These are phyloP conservation scores for Meandrusa payeni DNA, from an alignment of 2,888 invertebrate species.

Conservation along the genomic window DNA sequence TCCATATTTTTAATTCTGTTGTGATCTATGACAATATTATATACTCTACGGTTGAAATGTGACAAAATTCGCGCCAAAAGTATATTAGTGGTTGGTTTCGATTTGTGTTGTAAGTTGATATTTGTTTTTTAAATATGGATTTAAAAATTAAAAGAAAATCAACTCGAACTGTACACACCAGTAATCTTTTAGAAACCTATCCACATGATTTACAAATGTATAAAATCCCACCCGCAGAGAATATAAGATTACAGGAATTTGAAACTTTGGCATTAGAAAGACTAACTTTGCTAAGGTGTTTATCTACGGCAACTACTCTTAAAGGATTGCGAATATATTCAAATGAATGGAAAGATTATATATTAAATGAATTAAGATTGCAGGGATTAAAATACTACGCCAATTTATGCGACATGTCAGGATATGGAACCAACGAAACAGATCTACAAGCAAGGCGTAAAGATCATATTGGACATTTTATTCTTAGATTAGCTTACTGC, in stretches of 20 bases:
- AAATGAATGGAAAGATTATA: constrained; percentile 84
- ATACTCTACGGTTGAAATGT: no score
- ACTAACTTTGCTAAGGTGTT: constrained; percentile 87
- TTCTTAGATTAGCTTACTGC: constrained; percentile 94
- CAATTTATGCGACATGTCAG: constrained; percentile 80
- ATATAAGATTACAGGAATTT: constrained; percentile 90
- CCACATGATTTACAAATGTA: constrained; percentile 91
- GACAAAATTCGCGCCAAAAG: constrained; percentile 19
- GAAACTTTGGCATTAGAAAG: constrained; percentile 93
- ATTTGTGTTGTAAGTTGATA: no score
- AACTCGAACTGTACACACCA: constrained; percentile 48
- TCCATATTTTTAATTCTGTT: no score
- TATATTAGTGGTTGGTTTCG: no score
- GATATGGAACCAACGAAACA: constrained; percentile 76
- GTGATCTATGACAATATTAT: no score
- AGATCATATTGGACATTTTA: constrained; percentile 96
- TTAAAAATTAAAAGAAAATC: constrained; percentile 69
- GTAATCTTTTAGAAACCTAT: constrained; percentile 80
- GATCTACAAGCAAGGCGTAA: constrained; percentile 85
- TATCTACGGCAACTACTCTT: constrained; percentile 86
- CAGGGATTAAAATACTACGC: constrained; percentile 85
- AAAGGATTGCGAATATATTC: constrained; percentile 82
- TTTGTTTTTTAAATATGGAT: constrained; percentile 54
- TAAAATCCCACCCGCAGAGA: constrained; percentile 85
- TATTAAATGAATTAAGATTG: constrained; percentile 83